Evolutionary conservation across 2,113 vertebrate genomes (phyloP), one percentile per base, ranked within the genome.

Genomic region (Rallus limicola): DNA sequence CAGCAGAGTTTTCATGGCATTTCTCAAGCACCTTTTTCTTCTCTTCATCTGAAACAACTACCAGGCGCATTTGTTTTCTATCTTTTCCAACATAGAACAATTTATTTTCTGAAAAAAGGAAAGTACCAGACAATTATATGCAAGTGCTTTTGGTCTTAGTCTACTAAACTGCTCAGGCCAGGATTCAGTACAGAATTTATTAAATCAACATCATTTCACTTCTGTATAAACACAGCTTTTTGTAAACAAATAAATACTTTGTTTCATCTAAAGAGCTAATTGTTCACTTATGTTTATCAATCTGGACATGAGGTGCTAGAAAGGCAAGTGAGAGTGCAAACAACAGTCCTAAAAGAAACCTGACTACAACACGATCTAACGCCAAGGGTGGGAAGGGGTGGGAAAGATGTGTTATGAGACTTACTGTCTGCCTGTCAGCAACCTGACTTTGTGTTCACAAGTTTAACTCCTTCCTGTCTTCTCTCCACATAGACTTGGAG

Each of bases 81-180:
- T 98, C 97, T 97, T 98, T 98, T 88, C 98, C 97, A 82, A 98
- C 93, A 96, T 97, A 98, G 97, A 98, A 98, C 38, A 98, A 94
- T 36, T 97, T 98, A 92, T 98, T 98, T 88, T 98, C 98, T 98
- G 93, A 81, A 98, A 98, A 69, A 95, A 97, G 78, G 79, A 56
- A 94, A 92, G 87, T 62, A 95, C 5, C 55, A 87, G 90, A 10
- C 94, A 94, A 56, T 95, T 38, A 92, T 16, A 88, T 42, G 16
- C 26, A 83, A 85, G 8, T 31, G 46, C 20, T 87, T 87, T 91
- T 72, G 24, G 24, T 58, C n/a, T 86, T 46, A 44, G n/a, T 81
- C 90, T 70, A 88, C 58, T 83, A 40, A 90, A 88, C 23, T 55
- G 55, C 4, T 31, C 44, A 46, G 20, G 29, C 20, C n/a, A 59